Evolutionary conservation across 2,888 invertebrate genomes (phyloP).

Genomic region (Drosophila pseudotalamancana): DNA sequence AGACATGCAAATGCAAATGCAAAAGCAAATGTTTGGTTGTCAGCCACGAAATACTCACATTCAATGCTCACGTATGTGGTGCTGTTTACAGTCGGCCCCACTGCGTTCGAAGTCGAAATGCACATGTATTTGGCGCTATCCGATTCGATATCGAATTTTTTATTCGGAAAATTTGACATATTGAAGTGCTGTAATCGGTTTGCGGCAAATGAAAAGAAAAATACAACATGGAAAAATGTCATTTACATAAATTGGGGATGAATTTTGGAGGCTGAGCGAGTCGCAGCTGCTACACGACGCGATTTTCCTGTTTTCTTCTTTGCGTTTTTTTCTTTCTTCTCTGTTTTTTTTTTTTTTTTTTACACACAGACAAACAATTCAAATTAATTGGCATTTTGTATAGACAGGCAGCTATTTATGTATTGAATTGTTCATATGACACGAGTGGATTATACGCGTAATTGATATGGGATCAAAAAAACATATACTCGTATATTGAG

Average conservation of each 20-base stretch:
- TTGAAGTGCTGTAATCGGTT: slow-evolving; percentile 89
- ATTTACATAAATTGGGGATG: slow-evolving; percentile 38
- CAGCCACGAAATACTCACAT: slow-evolving; percentile 87
- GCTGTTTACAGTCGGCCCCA: slow-evolving; percentile 92
- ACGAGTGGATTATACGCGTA: slow-evolving; percentile 15
- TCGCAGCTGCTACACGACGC: slow-evolving; percentile 23
- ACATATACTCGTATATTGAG: too few relatives aligned
- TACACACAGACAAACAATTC: slow-evolving; percentile 24
- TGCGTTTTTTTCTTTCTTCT: neutral
- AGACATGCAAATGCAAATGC: neutral
- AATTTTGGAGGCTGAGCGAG: slow-evolving; percentile 1
- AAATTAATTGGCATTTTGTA: slow-evolving; percentile 48
- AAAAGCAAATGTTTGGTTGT: too few relatives aligned
- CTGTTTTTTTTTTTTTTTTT: neutral
- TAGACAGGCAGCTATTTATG: slow-evolving; percentile 23
- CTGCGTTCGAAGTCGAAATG: slow-evolving; percentile 90
- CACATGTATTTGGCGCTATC: slow-evolving; percentile 94
- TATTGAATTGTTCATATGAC: slow-evolving; percentile 13
- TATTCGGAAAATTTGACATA: slow-evolving; percentile 92
- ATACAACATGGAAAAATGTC: slow-evolving; percentile 32
- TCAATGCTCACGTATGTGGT: slow-evolving; percentile 94
- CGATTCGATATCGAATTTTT: slow-evolving; percentile 89
- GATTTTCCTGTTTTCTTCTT: neutral
- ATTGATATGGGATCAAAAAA: slow-evolving; percentile 21
- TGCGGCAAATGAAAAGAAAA: slow-evolving; percentile 36